Evolutionary conservation across 2,797 vertebrate species (phyloP).

Genomic region (Pygocentrus nattereri): DNA sequence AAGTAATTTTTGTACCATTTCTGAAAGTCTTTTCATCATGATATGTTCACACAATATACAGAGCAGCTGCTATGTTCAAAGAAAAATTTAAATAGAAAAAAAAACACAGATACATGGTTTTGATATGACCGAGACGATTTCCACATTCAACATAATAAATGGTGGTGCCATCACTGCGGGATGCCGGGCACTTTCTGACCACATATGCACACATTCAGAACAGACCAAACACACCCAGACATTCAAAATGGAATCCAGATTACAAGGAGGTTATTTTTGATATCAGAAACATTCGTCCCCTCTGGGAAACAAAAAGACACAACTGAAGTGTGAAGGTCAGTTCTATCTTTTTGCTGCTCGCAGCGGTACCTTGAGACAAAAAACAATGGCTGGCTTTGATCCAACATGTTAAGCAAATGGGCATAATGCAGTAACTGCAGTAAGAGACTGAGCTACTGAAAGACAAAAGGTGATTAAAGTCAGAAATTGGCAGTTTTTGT

Average conservation of each 20-base stretch:
- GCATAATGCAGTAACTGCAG: background rate
- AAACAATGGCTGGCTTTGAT: background rate
- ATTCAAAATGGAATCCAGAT: background rate
- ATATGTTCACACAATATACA: too few relatives aligned
- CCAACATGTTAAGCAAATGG: background rate
- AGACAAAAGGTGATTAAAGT: background rate
- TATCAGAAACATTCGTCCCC: background rate
- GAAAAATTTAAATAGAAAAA: too few relatives aligned
- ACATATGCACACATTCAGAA: background rate
- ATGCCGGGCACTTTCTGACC: background rate
- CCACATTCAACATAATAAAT: too few relatives aligned
- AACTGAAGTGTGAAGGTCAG: background rate
- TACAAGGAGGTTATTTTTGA: background rate
- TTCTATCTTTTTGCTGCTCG: background rate
- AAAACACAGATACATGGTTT: background rate
- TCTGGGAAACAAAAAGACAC: background rate
- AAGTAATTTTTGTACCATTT: too few relatives aligned
- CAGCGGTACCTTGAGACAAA: background rate
- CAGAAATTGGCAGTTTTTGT: background rate
- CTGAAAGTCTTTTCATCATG: too few relatives aligned
- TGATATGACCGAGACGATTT: background rate
- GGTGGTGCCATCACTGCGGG: background rate
- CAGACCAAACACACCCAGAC: background rate
- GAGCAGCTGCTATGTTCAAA: too few relatives aligned
- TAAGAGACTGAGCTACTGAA: background rate